Conservation (phyloP, 2,888 invertebrate genomes). For the Macropis europaea region DNA sequence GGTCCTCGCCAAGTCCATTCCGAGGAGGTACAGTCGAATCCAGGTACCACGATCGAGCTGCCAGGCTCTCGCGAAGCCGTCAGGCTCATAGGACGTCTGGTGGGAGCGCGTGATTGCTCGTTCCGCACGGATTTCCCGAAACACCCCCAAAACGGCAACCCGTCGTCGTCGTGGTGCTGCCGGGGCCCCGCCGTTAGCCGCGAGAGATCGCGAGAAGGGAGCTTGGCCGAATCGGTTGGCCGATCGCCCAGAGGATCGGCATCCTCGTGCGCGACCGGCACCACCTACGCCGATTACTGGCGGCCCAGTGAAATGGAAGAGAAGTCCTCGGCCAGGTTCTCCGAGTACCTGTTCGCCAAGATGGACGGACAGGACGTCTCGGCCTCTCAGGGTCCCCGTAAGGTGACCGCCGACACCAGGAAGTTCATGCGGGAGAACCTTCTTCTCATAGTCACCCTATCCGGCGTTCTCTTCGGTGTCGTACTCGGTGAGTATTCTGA, state of each 20-base stretch:
- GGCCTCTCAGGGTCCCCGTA: constrained; percentile 83
- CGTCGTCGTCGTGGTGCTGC: constrained; percentile 78
- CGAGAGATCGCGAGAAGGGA: constrained; percentile 76
- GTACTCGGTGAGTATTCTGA: constrained; percentile 83
- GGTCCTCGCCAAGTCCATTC: background rate
- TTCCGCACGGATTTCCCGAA: constrained; percentile 77
- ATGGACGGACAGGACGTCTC: constrained; percentile 83
- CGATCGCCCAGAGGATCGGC: constrained; percentile 60
- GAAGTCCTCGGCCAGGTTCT: constrained; percentile 82
- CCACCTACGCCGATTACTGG: constrained; percentile 64
- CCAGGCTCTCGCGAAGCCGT: constrained; percentile 71
- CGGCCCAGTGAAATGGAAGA: constrained; percentile 78
- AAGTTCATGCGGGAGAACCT: constrained; percentile 89
- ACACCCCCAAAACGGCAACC: constrained; percentile 80
- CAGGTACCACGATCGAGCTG: constrained; percentile 75
- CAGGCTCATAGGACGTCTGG: constrained; percentile 72
- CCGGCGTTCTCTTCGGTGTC: constrained; percentile 89
- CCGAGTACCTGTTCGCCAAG: constrained; percentile 91
- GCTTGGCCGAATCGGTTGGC: constrained; percentile 67
- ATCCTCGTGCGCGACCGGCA: constrained; percentile 54
- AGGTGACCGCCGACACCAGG: constrained; percentile 84
- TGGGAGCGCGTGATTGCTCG: constrained; percentile 76
- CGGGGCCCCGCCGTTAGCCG: constrained; percentile 79
- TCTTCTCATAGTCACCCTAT: constrained; percentile 89
- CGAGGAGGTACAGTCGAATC: constrained; percentile 17